These are phyloP conservation scores for Lordiphosa fenestrarum DNA, from an alignment of 2,888 invertebrate species.

Conservation along the genomic window DNA sequence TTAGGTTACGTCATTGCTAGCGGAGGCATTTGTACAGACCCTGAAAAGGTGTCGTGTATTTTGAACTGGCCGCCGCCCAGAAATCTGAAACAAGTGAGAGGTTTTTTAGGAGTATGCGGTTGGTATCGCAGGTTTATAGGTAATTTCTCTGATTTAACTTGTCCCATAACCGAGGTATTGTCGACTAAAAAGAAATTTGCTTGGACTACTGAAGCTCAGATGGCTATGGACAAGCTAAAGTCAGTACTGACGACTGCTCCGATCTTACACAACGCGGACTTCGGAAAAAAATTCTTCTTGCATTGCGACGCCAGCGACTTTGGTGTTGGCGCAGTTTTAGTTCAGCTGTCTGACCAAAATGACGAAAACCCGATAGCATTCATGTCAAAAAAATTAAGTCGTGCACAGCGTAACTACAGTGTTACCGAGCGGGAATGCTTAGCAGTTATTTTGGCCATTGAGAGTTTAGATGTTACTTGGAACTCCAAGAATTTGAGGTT, in stretches of 20 bases:
- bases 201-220: too few species aligned
- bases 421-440: slow-evolving; percentile 1
- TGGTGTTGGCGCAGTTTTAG: too few species aligned
- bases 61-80: too few species aligned
- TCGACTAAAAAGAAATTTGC: neutral
- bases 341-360: too few species aligned
- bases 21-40: too few species aligned
- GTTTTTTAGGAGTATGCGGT: neutral
- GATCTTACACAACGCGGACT: too few species aligned
- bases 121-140: neutral
- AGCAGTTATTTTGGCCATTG: slow-evolving; percentile 6
- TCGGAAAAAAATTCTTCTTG: too few species aligned
- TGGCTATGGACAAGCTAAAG: too few species aligned
- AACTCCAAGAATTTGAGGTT: slow-evolving; percentile 6
- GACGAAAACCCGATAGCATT: neutral
- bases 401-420: slow-evolving; percentile 1
- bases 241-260: too few species aligned
- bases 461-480: slow-evolving; percentile 5
- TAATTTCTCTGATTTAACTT: slow-evolving; percentile 2
- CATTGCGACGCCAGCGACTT: too few species aligned
- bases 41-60: too few species aligned
- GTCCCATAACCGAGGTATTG: slow-evolving; percentile 2
- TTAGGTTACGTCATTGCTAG: too few species aligned
- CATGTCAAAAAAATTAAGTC: slow-evolving; percentile 1
- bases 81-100: neutral